Evolutionary conservation across 1,140 invertebrate species (phyloP), one percentile per base, ranked within the genome.

Genomic region (Cyrtorhinus lividipennis): DNA sequence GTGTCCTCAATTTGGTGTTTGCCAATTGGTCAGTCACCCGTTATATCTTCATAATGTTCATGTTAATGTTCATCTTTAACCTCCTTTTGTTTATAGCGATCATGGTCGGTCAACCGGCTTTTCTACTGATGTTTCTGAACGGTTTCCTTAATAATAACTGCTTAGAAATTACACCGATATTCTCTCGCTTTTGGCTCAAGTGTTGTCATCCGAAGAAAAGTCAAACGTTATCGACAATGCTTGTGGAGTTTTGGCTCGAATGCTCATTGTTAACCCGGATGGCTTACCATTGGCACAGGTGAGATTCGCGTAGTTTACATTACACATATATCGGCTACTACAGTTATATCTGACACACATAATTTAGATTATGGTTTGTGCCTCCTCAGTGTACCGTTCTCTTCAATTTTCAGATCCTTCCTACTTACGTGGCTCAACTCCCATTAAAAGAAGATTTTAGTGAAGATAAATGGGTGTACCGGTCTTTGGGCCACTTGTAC

Each of bases 361-460:
- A n/a, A n/a, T n/a, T n/a, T n/a, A n/a, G n/a, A n/a, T n/a, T n/a
- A n/a, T n/a, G n/a, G n/a, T n/a, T n/a, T n/a, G n/a, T n/a, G n/a
- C n/a, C n/a, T n/a, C n/a, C n/a, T n/a, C n/a, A n/a, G n/a, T n/a
- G n/a, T n/a, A n/a, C n/a, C n/a, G n/a, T n/a, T n/a, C n/a, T n/a
- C n/a, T n/a, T n/a, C n/a, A n/a, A n/a, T n/a, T 71, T 69, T 27
- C 67, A 82, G 79, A 83, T 89, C 1, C 78, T 90, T 57, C 84
- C 87, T 10, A 83, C 83, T 20, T 82, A 88, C 56, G 72, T 90
- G 0, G 75, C 81, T 64, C 80, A 82, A 71, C 71, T 91, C 53
- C 88, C 88, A 18, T n/a, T 91, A 18, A 80, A 82, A 64, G 80
- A 86, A 73, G 88, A 91, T 72, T 81, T 81, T 66, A 80, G 83